These are phyloP conservation scores for Oedothorax gibbosus DNA, from an alignment of 1,140 invertebrate species.

Conservation along the genomic window DNA sequence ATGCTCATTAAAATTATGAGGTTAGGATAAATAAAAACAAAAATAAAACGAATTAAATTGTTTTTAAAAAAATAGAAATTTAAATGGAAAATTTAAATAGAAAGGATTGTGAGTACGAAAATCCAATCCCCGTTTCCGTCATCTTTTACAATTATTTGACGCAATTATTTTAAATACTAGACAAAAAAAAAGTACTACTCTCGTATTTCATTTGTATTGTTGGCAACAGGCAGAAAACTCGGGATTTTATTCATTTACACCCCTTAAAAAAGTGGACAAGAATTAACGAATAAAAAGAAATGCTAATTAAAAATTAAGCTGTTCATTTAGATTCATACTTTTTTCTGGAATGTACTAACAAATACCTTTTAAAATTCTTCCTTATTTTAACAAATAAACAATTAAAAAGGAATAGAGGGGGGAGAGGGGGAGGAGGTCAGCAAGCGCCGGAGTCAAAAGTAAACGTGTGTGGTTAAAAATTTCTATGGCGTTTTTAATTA, in stretches of 20 bases:
- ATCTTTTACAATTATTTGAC: conserved; percentile 51
- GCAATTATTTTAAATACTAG: not conserved
- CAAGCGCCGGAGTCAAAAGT: conserved; percentile 48
- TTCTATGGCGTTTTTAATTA: conserved; percentile 59
- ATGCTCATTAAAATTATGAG: conserved; percentile 52
- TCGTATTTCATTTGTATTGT: conserved; percentile 41
- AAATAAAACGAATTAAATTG: not conserved
- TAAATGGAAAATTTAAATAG: too few species aligned
- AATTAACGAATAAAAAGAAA: conserved; percentile 27
- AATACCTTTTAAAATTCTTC: conserved; percentile 47
- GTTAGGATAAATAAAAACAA: conserved; percentile 43
- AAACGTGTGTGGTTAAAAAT: conserved; percentile 36
- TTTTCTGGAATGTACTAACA: conserved; percentile 17
- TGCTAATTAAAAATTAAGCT: conserved; percentile 60
- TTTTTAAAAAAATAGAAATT: too few species aligned
- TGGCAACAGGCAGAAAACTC: not conserved
- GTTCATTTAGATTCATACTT: conserved; percentile 51
- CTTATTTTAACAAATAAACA: conserved; percentile 27
- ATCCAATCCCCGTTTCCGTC: conserved; percentile 55
- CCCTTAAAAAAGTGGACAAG: not conserved
- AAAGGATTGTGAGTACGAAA: conserved; percentile 20
- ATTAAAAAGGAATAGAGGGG: conserved; percentile 4
- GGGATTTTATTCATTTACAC: not conserved
- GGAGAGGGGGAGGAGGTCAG: not conserved
- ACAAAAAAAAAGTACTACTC: not conserved